Percentiles rank a stretch among this genome's conserved stretches.
These are phyloP conservation scores for Mustela erminea DNA, from an alignment of 2,797 vertebrate species.

Conservation along the genomic window DNA sequence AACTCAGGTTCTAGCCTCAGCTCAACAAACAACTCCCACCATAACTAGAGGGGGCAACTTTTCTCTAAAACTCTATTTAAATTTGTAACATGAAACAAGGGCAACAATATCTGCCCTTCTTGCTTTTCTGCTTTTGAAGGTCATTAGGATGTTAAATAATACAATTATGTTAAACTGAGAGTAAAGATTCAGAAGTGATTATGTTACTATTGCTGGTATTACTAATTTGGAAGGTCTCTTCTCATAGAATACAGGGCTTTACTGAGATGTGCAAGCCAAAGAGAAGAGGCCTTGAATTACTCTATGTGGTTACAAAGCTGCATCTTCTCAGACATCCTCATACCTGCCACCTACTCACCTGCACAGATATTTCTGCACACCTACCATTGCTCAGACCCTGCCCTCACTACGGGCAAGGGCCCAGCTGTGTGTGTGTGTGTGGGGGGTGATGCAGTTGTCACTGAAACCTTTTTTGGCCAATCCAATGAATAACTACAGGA, in stretches of 20 bases:
- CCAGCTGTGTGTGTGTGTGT: too few relatives aligned
- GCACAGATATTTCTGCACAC: neutral
- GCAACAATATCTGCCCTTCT: neutral
- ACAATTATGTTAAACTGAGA: constrained; percentile 2
- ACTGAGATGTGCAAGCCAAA: neutral
- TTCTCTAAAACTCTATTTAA: neutral
- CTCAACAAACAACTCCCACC: neutral
- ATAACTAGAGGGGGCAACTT: neutral
- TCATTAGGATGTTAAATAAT: neutral
- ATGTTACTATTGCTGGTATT: neutral
- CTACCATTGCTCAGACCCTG: neutral
- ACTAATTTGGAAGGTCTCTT: neutral
- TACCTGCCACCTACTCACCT: neutral
- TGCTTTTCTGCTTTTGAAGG: neutral
- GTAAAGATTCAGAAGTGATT: constrained; percentile 7
- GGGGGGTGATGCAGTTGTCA: neutral
- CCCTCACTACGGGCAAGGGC: fast-evolving
- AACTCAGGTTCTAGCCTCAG: neutral
- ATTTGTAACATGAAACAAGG: neutral
- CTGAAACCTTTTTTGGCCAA: neutral
- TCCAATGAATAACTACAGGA: neutral
- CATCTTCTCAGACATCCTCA: neutral
- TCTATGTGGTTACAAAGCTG: neutral
- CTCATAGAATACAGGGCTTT: neutral
- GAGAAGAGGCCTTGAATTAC: neutral